A percentile compares a stretch with the other conserved stretches of the same genome.
These are phyloP conservation scores for Zygothrica quintamaculata DNA, from an alignment of 2,888 invertebrate species.

Conservation along the genomic window DNA sequence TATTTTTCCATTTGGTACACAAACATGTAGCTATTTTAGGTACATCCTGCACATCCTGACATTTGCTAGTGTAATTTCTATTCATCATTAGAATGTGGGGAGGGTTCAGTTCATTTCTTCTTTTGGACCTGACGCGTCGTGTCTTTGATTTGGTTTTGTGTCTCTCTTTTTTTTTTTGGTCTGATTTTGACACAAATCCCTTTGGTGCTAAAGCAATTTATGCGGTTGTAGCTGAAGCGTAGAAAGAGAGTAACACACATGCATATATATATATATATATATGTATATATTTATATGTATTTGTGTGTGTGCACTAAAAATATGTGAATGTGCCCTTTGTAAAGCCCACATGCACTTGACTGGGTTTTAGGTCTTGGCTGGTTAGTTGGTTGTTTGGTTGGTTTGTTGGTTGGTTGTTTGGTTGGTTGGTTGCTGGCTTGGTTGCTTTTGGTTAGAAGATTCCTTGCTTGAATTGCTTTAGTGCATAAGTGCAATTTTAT, in stretches of 20 bases:
- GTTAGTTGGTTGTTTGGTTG: conserved; percentile 34
- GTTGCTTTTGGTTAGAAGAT: conserved; percentile 32
- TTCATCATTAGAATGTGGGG: conserved; percentile 9
- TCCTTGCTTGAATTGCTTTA: conserved; percentile 23
- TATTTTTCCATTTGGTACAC: background rate
- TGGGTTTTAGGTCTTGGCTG: conserved; percentile 69
- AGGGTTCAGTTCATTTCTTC: conserved; percentile 3
- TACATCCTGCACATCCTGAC: background rate
- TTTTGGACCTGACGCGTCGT: conserved; percentile 45
- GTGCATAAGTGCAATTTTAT: conserved; percentile 77
- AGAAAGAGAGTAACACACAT: conserved; percentile 13
- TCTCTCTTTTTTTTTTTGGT: conserved; percentile 55
- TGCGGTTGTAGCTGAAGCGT: conserved; percentile 63
- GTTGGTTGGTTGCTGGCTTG: conserved; percentile 29
- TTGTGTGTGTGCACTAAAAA: conserved; percentile 17
- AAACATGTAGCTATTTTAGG: too few species aligned
- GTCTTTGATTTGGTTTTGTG: conserved; percentile 65
- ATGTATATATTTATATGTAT: conserved; percentile 5
- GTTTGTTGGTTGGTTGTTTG: background rate
- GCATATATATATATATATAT: conserved; percentile 11
- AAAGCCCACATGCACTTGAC: conserved; percentile 62
- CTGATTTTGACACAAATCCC: conserved; percentile 80
- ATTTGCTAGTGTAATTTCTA: conserved; percentile 26
- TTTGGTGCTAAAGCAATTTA: conserved; percentile 81
- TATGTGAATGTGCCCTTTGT: conserved; percentile 37